Evolutionary conservation across 2,888 invertebrate species (phyloP).

Genomic region (Entomobrya proxima): DNA sequence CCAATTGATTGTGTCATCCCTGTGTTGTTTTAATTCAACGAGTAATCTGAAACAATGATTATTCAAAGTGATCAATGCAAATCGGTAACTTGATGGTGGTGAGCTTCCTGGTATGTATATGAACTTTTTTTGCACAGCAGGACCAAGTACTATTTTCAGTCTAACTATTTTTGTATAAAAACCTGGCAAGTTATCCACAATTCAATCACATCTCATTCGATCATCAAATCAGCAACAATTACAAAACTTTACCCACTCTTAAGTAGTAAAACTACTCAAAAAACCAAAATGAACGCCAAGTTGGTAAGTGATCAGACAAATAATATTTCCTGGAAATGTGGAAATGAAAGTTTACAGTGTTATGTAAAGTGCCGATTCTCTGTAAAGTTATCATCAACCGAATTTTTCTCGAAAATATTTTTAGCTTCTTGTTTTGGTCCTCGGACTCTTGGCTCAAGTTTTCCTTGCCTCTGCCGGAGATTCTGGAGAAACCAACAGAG

Average conservation of each 20-base stretch:
- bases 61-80: neutral
- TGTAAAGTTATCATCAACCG: neutral
- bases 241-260: neutral
- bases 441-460: conserved; percentile 64
- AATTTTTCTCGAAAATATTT: neutral
- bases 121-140: neutral
- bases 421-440: conserved; percentile 62
- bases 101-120: conserved; percentile 6
- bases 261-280: conserved; percentile 16
- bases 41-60: conserved; percentile 1
- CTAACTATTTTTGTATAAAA: conserved; percentile 20
- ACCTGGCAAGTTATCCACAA: neutral
- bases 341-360: neutral
- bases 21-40: neutral
- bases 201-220: conserved; percentile 13
- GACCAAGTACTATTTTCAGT: neutral
- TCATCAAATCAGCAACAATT: conserved; percentile 4
- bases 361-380: neutral
- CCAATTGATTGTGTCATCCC: neutral
- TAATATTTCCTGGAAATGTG: conserved; percentile 2
- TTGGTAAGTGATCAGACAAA: conserved; percentile 53
- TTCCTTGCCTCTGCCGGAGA: conserved; percentile 64
- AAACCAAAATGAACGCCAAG: conserved; percentile 59
- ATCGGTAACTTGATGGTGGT: neutral
- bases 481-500: conserved; percentile 63